Base-by-base conservation (phyloP, 2,113 vertebrate species). In the Phalacrocorax brasilianus region DNA sequence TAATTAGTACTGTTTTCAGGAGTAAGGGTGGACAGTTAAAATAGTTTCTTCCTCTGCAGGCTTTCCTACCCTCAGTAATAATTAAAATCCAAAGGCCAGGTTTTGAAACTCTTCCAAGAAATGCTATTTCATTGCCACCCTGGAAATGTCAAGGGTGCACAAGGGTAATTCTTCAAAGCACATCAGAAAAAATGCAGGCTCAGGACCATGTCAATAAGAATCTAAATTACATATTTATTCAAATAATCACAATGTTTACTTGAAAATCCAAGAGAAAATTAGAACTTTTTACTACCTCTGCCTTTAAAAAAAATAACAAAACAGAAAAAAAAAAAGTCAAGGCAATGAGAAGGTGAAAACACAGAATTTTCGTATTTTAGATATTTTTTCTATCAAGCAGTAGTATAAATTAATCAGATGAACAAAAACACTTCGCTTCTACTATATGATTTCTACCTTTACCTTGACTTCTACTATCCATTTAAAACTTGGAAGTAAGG, bases 91-190 rank as follows among this genome's bases (percentile, higher is more conserved):
- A 76, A 78, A 86, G 50, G 12, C 55, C 61, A 88, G 80, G 35
- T 80, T 89, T 75, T 89, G 87, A 85, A 75, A 67, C 35, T 67
- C 63, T 91, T 91, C 49, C 73, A 96, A 88, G 92, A 71, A 77
- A 88, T 33, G 6, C 9, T 42, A 49, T 93, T 76, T 81, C 76
- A 40, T 20, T 47, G n/a, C 53, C 86, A 93, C 76, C 50, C 28
- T 74, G 79, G 73, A 95, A 97, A 97, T 95, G 96, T 95, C 95
- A 95, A 68, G 78, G 84, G 63, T 90, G 58, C 47, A 14, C 4
- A 66, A 88, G 42, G 67, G 38, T 52, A 75, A 79, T 45, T 89
- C 92, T 95, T 94, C 81, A 89, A 94, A 96, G 88, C 72, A 61
- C 52, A 65, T 68, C 71, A 80, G 71, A 72, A 90, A 52, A 84